Percentiles rank a stretch among this genome's conserved stretches.
These are phyloP conservation scores for Anser brachyrhynchus DNA, from an alignment of 2,113 vertebrate genomes.

Conservation along the genomic window DNA sequence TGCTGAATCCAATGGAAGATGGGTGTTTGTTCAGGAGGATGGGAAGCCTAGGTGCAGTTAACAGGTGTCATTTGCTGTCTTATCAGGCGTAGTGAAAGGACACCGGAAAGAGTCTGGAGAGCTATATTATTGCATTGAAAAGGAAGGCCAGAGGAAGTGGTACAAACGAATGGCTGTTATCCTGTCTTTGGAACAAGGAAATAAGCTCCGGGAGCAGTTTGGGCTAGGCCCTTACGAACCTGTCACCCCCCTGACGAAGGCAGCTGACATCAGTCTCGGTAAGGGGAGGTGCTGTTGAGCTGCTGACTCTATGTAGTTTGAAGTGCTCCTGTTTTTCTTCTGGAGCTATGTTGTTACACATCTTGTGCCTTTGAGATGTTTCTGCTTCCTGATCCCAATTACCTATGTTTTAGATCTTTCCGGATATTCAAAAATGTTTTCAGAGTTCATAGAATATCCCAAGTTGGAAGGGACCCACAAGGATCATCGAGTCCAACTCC, in stretches of 20 bases:
- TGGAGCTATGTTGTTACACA: not conserved
- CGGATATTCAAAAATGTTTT: not conserved
- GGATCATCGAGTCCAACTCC: too few relatives aligned
- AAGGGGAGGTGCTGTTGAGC: not conserved
- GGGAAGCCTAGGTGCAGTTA: not conserved
- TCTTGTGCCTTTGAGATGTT: not conserved
- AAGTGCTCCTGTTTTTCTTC: too few relatives aligned
- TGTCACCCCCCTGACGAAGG: slow-evolving; percentile 86
- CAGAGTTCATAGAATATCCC: not conserved
- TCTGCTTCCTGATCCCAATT: not conserved
- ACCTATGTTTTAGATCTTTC: not conserved
- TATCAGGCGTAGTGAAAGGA: slow-evolving; percentile 88
- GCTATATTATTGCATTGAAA: slow-evolving; percentile 91
- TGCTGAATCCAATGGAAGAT: not conserved
- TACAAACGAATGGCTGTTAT: slow-evolving; percentile 91
- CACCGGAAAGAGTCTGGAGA: slow-evolving; percentile 88
- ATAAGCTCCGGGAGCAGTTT: slow-evolving; percentile 90
- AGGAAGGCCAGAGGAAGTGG: slow-evolving; percentile 91
- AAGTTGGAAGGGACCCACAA: too few relatives aligned
- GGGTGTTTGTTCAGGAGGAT: not conserved
- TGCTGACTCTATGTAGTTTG: not conserved
- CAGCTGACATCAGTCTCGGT: slow-evolving; percentile 98
- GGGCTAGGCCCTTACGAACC: slow-evolving; percentile 93
- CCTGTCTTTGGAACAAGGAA: slow-evolving; percentile 93
- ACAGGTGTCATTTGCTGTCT: not conserved